phyloP scores from a whole-genome alignment of 1,140 invertebrate genomes.

The Drosophila micromelanica region DNA sequence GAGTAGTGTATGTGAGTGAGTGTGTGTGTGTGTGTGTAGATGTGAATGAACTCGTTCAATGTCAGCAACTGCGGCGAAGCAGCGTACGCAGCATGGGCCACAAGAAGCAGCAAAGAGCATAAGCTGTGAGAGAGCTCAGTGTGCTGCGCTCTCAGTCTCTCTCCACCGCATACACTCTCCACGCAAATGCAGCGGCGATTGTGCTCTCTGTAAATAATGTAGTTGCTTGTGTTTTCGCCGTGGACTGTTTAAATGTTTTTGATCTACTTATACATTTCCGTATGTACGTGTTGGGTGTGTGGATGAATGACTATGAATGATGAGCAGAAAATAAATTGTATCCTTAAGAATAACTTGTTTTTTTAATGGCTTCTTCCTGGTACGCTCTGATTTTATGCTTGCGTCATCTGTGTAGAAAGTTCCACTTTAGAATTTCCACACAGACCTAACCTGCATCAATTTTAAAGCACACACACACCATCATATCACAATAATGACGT shows the following conservation, averaged over 20 bases:
- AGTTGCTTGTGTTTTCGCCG: constrained; percentile 1
- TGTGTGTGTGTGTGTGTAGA: constrained; percentile 51
- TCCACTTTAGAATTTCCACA: constrained; percentile 18
- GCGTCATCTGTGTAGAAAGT: constrained; percentile 11
- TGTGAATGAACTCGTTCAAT: constrained; percentile 85
- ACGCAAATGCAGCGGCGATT: constrained; percentile 20
- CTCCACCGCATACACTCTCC: constrained; percentile 23
- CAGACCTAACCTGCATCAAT: constrained; percentile 75
- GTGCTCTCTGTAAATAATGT: constrained; percentile 13
- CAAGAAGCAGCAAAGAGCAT: constrained; percentile 52
- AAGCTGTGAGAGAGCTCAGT: constrained; percentile 30
- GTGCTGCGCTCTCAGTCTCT: constrained; percentile 19
- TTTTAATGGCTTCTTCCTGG: background rate
- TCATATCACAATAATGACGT: constrained; percentile 21
- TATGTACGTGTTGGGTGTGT: constrained; percentile 1
- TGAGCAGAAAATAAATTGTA: background rate
- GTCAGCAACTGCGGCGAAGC: constrained; percentile 66
- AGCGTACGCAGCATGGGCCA: constrained; percentile 71
- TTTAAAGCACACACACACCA: constrained; percentile 21
- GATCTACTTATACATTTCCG: constrained; percentile 6
- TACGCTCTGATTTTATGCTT: background rate
- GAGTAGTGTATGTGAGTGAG: constrained; percentile 17
- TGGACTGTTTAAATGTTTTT: background rate
- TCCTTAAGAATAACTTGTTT: background rate
- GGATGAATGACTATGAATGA: background rate